Conservation (phyloP, 2,888 invertebrate genomes). For the Eremobia ochroleuca region DNA sequence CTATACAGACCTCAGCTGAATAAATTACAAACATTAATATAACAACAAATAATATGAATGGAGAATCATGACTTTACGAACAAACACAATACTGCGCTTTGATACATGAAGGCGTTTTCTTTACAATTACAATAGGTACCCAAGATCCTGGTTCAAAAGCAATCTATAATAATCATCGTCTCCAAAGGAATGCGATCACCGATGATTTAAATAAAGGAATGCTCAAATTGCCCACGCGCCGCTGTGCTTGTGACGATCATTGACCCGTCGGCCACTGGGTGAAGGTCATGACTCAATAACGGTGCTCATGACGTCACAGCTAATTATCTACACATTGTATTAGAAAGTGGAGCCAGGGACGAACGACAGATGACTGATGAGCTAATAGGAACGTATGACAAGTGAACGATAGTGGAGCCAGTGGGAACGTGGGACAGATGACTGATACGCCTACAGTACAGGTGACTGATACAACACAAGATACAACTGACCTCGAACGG, state of each 20-base stretch:
- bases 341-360: constrained; percentile 46
- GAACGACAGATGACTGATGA: constrained; percentile 18
- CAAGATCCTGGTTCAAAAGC: background rate
- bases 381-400: background rate
- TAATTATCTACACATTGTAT: constrained; percentile 31
- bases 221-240: constrained; percentile 1
- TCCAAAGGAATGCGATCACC: constrained; percentile 24
- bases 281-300: constrained; percentile 55
- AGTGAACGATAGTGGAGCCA: background rate
- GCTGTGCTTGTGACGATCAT: constrained; percentile 31
- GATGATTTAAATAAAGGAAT: constrained; percentile 6
- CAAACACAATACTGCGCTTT: background rate
- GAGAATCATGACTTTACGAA: background rate
- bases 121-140: background rate
- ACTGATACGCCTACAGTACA: background rate
- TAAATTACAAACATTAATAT: background rate
- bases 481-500: constrained; percentile 8
- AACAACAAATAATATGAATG: background rate
- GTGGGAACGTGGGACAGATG: background rate
- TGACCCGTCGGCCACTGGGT: constrained; percentile 56
- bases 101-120: background rate
- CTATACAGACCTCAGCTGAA: too few relatives aligned
- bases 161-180: background rate
- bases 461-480: constrained; percentile 11
- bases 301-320: constrained; percentile 50